phyloP scores from a whole-genome alignment of 2,888 invertebrate genomes.

The Eretmocerus hayati region DNA sequence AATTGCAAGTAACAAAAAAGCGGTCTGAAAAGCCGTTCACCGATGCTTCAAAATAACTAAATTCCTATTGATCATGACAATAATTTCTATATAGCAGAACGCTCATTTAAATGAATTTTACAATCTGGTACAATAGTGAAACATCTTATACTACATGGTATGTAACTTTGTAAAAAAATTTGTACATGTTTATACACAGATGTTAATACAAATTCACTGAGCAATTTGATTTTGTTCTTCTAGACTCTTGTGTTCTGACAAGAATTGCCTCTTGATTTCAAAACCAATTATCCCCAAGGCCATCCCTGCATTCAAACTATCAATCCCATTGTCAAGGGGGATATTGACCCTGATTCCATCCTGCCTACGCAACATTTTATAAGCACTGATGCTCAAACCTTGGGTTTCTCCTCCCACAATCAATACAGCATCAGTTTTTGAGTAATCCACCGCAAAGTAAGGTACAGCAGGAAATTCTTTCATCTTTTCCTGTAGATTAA shows the following conservation, averaged over 20 bases:
- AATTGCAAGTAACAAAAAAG: too few species aligned
- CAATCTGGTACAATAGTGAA: too few species aligned
- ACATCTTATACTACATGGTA: too few species aligned
- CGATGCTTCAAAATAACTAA: too few species aligned
- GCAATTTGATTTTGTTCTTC: neutral
- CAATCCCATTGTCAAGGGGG: slow-evolving; percentile 67
- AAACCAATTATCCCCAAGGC: slow-evolving; percentile 78
- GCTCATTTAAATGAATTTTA: too few species aligned
- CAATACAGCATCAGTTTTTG: slow-evolving; percentile 53
- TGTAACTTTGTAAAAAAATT: too few species aligned
- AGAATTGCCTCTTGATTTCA: slow-evolving; percentile 68
- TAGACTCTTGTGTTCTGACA: slow-evolving; percentile 2
- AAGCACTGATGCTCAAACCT: slow-evolving; percentile 72
- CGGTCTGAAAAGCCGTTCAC: too few species aligned
- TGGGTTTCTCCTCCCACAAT: slow-evolving; percentile 85
- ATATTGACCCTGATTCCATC: slow-evolving; percentile 67
- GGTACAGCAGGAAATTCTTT: slow-evolving; percentile 52
- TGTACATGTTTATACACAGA: too few species aligned
- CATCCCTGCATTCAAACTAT: slow-evolving; percentile 80
- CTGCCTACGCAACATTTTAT: slow-evolving; percentile 53
- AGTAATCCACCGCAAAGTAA: slow-evolving; percentile 58
- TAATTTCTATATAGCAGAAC: too few species aligned
- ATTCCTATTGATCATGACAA: too few species aligned
- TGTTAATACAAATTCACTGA: slow-evolving; percentile 5
- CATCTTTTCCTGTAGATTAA: slow-evolving; percentile 13